A percentile compares a stretch with the other conserved stretches of the same genome.
phyloP scores from a whole-genome alignment of 1,140 invertebrate species.

The Paracyclopina nana region DNA sequence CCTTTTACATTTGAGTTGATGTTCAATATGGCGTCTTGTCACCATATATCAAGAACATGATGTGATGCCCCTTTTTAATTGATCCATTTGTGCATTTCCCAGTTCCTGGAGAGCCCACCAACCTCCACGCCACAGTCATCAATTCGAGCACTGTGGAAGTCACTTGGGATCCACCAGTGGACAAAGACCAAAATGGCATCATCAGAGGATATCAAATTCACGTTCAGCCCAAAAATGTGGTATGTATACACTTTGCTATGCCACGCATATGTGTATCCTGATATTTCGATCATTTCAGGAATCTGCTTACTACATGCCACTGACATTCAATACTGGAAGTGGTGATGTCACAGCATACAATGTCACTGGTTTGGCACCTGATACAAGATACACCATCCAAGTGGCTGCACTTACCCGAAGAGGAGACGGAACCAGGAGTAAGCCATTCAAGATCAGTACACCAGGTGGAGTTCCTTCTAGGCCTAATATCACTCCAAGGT shows the following conservation, averaged over 20 bases:
- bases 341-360: conserved; percentile 54
- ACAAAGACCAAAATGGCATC: conserved; percentile 81
- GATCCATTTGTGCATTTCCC: conserved; percentile 20
- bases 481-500: conserved; percentile 67
- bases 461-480: conserved; percentile 77
- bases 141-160: conserved; percentile 85
- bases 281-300: not conserved
- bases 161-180: conserved; percentile 67
- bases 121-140: conserved; percentile 58
- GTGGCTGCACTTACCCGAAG: conserved; percentile 70
- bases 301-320: conserved; percentile 18
- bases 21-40: too few species aligned
- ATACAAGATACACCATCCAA: conserved; percentile 58
- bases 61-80: not conserved
- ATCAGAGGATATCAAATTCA: conserved; percentile 91
- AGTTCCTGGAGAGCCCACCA: conserved; percentile 89
- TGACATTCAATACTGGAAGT: conserved; percentile 50
- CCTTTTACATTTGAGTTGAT: too few species aligned
- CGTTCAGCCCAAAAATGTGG: conserved; percentile 64
- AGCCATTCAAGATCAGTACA: conserved; percentile 57
- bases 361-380: conserved; percentile 68
- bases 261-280: not conserved
- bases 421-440: conserved; percentile 74
- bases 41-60: too few species aligned
- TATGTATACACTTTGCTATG: conserved; percentile 24